These are phyloP conservation scores for Dendroctonus ponderosae DNA, from an alignment of 1,140 invertebrate genomes.

Conservation along the genomic window DNA sequence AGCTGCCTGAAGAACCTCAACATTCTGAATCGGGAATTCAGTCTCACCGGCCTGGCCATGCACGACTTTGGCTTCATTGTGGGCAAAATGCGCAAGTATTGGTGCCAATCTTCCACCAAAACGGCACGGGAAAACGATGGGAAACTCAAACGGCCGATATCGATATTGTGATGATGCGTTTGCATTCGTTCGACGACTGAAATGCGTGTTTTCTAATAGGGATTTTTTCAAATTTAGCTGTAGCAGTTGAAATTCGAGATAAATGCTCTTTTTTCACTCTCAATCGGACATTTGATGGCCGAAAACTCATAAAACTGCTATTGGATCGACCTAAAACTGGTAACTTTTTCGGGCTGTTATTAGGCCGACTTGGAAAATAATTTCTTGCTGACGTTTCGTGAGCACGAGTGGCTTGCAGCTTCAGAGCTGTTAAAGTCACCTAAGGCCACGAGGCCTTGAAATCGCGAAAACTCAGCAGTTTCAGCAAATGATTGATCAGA, in stretches of 20 bases:
- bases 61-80: conserved; percentile 47
- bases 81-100: conserved; percentile 42
- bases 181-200: background rate
- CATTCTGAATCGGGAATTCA: conserved; percentile 26
- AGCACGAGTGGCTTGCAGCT: too few species aligned
- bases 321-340: background rate
- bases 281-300: background rate
- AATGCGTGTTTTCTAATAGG: background rate
- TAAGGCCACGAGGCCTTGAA: too few species aligned
- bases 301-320: background rate
- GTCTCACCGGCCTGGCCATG: conserved; percentile 47
- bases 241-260: background rate
- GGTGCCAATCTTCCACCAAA: conserved; percentile 38
- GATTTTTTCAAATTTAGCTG: background rate
- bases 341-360: too few species aligned
- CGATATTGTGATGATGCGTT: conserved; percentile 20
- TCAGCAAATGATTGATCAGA: too few species aligned
- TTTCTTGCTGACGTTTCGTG: too few species aligned
- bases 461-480: too few species aligned
- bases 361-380: too few species aligned
- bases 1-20: conserved; percentile 18
- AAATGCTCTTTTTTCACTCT: background rate
- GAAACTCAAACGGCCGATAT: conserved; percentile 9
- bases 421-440: too few species aligned
- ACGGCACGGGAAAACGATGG: background rate